Base-by-base conservation (phyloP, 2,888 invertebrate genomes). In the Alloscopus bannaensis region DNA sequence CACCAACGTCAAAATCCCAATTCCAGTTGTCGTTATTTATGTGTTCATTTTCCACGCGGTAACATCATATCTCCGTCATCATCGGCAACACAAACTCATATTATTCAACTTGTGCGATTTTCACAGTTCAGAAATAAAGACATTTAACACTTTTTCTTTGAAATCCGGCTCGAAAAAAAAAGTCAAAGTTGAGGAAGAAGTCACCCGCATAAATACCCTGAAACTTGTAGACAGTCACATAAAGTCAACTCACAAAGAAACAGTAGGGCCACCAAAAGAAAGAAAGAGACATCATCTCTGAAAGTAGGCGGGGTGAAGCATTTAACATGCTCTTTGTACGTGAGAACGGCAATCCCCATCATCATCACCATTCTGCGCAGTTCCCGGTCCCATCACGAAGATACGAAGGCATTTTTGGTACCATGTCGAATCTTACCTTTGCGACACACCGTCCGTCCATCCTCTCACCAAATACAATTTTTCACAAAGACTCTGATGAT, bases 241-340 rank as follows among this genome's bases (percentile, higher is more conserved):
- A 64, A 73, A 65, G 65, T 42, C 28, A 69, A 57, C 29, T 57
- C 47, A 66, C 68, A 75, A 75, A 68, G 68, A 75, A 75, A 29
- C 75, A 75, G 75, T 75, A 68, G 75, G 75, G 75, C 68, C 68
- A 66, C 75, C 50, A 45, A 42, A 59, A 66, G 66, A 59, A 45
- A 66, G 55, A 75, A 75, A 75, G 66, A 66, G 75, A 75, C 75
- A 75, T 75, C 75, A 75, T 66, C 68, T 68, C 66, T 36, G 65
- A 75, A 75, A 75, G 75, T 59, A 60, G 75, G 66, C 66, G 75
- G 75, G 55, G 75, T 3, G 22, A 29, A 45, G 28, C 36, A 24
- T 26, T 26, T 76, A 60, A 68, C 76, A 40, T 66, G 60, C 45
- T 69, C 68, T 69, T 55, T 55, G 40, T 60, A 57, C 50, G 42